These are phyloP conservation scores for Ichneumoninae sp. DNA, from an alignment of 2,888 invertebrate genomes.

Conservation along the genomic window DNA sequence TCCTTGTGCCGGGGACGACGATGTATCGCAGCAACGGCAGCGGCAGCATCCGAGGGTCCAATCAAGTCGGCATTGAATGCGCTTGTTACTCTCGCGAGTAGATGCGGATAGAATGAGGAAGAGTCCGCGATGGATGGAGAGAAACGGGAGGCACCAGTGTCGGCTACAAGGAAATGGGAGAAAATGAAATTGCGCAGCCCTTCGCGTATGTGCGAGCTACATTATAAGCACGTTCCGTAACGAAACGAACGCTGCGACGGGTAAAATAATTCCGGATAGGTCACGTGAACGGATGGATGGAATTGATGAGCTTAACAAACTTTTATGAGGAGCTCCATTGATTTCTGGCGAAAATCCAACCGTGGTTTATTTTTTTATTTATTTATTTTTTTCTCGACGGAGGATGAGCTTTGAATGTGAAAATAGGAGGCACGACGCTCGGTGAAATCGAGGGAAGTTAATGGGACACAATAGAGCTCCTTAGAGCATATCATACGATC, in stretches of 20 bases:
- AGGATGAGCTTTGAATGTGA: background rate
- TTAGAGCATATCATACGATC: background rate
- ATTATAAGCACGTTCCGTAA: slow-evolving; percentile 73
- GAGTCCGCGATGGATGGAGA: slow-evolving; percentile 17
- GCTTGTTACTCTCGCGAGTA: slow-evolving; percentile 76
- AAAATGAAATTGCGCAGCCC: slow-evolving; percentile 29
- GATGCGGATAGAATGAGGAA: slow-evolving; percentile 19
- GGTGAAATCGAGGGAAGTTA: background rate
- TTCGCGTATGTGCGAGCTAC: slow-evolving; percentile 48
- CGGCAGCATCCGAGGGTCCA: slow-evolving; percentile 74
- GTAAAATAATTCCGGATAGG: slow-evolving; percentile 29
- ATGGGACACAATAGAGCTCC: background rate
- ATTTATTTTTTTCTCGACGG: too few relatives aligned
- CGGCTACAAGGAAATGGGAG: slow-evolving; percentile 16
- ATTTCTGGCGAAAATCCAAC: background rate
- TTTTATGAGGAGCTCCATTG: background rate
- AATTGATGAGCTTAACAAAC: background rate
- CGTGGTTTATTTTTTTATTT: too few relatives aligned
- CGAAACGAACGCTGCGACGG: slow-evolving; percentile 64
- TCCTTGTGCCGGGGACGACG: slow-evolving; percentile 40
- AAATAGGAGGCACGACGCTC: background rate
- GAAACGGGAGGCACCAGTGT: background rate
- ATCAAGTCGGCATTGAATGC: slow-evolving; percentile 81
- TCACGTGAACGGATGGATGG: background rate
- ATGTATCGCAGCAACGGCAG: slow-evolving; percentile 55